Evolutionary conservation across 2,888 invertebrate species (phyloP).

Genomic region (Dynastes hyllus): DNA sequence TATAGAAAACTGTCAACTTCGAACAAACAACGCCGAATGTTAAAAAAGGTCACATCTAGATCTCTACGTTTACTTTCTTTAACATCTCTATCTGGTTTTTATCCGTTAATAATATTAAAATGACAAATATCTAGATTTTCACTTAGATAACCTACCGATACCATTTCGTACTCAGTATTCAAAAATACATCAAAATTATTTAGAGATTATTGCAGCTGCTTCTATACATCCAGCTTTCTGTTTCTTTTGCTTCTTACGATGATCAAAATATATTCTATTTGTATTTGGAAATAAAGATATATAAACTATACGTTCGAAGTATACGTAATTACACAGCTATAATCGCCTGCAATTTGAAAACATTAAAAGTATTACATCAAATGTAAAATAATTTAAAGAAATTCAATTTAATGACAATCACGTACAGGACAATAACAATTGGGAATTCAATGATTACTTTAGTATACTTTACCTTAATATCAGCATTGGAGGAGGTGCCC

Average conservation of each 20-base stretch:
- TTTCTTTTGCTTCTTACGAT: neutral
- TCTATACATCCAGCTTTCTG: neutral
- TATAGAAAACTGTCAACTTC: conserved; percentile 38
- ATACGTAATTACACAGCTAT: neutral
- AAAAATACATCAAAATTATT: conserved; percentile 22
- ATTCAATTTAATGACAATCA: too few relatives aligned
- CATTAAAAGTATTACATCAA: too few relatives aligned
- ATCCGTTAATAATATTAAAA: neutral
- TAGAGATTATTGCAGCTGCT: conserved; percentile 2
- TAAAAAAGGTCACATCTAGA: conserved; percentile 41
- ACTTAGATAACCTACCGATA: conserved; percentile 19
- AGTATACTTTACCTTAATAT: too few relatives aligned
- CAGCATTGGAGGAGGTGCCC: too few relatives aligned
- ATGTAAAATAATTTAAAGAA: too few relatives aligned
- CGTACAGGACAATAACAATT: too few relatives aligned
- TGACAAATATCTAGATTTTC: conserved; percentile 15
- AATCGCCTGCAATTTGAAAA: neutral
- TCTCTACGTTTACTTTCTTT: conserved; percentile 17
- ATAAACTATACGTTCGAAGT: neutral
- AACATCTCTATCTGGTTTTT: conserved; percentile 23
- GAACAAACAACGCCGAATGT: conserved; percentile 43
- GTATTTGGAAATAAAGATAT: conserved; percentile 1
- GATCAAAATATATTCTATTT: neutral
- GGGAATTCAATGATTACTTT: too few relatives aligned
- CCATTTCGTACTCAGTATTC: conserved; percentile 23